Percentiles rank a stretch among this genome's conserved stretches.
Conservation (phyloP, 1,140 invertebrate genomes). For the Helicoverpa zea region DNA sequence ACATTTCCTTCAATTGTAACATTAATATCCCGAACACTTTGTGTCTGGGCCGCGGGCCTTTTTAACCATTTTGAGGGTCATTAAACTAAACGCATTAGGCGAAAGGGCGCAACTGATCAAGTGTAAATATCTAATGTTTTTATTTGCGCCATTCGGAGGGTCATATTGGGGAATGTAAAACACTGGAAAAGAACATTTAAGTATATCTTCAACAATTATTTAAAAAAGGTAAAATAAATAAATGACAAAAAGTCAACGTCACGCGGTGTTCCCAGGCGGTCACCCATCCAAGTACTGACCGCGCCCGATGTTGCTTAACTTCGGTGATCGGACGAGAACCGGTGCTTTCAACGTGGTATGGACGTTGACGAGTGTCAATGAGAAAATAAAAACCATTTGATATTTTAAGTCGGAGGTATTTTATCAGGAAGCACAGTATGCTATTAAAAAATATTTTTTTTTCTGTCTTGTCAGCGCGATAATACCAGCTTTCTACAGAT, state of each 20-base stretch:
- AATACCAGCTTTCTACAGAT: no score
- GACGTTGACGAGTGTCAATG: slow-evolving; percentile 49
- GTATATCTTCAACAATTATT: no score
- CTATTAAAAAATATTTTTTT: background rate
- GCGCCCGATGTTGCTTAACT: slow-evolving; percentile 61
- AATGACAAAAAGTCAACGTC: slow-evolving; percentile 52
- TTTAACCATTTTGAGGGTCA: slow-evolving; percentile 74
- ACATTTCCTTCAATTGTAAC: slow-evolving; percentile 50
- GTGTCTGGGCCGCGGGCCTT: slow-evolving; percentile 57
- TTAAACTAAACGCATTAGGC: slow-evolving; percentile 79
- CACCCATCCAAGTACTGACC: slow-evolving; percentile 60
- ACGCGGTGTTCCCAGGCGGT: slow-evolving; percentile 60
- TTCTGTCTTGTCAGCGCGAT: no score
- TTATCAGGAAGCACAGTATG: background rate
- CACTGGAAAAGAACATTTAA: slow-evolving; percentile 17
- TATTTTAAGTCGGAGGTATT: no score
- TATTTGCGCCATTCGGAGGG: slow-evolving; percentile 67
- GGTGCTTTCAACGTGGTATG: slow-evolving; percentile 65
- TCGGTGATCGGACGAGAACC: slow-evolving; percentile 64
- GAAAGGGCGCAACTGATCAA: slow-evolving; percentile 78
- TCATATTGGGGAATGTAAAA: slow-evolving; percentile 22
- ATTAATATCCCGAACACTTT: slow-evolving; percentile 50
- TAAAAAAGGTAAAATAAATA: no score
- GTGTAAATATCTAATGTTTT: slow-evolving; percentile 79
- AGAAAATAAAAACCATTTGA: no score